Evolutionary conservation across 2,797 vertebrate genomes (phyloP).

Genomic region (Hirundo rustica): DNA sequence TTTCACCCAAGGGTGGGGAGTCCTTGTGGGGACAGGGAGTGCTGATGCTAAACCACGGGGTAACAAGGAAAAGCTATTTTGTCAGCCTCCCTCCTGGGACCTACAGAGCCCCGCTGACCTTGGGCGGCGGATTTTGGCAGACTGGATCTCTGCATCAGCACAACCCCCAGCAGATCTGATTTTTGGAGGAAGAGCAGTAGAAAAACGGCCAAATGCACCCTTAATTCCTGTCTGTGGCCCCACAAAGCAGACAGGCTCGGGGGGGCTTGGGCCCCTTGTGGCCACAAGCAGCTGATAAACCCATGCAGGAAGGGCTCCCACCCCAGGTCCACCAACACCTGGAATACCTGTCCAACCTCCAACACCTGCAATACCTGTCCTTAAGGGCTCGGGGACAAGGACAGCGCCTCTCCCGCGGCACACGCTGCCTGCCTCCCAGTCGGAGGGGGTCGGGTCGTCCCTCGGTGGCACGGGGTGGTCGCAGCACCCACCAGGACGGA

Average conservation of each 20-base stretch:
- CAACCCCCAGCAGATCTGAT: background rate
- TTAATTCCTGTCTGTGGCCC: background rate
- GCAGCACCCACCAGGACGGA: background rate
- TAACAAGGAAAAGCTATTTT: background rate
- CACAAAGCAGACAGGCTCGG: background rate
- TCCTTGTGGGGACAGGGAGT: background rate
- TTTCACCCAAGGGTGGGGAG: background rate
- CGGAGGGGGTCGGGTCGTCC: background rate
- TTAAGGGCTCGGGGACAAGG: background rate
- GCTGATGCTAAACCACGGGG: background rate
- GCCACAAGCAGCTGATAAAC: background rate
- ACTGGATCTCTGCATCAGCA: background rate
- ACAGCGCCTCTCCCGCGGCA: background rate
- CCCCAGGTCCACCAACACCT: background rate
- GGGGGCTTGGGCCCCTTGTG: too few species aligned
- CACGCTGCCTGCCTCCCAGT: accelerated
- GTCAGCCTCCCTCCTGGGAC: background rate
- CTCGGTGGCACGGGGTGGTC: background rate
- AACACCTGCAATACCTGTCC: background rate
- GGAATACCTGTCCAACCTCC: background rate
- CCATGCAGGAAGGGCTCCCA: background rate
- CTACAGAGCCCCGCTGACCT: background rate
- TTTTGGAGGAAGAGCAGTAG: background rate
- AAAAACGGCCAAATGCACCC: background rate
- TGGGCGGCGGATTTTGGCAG: background rate